Evolutionary conservation across 2,797 vertebrate species (phyloP).

Genomic region (Nothura maculosa): DNA sequence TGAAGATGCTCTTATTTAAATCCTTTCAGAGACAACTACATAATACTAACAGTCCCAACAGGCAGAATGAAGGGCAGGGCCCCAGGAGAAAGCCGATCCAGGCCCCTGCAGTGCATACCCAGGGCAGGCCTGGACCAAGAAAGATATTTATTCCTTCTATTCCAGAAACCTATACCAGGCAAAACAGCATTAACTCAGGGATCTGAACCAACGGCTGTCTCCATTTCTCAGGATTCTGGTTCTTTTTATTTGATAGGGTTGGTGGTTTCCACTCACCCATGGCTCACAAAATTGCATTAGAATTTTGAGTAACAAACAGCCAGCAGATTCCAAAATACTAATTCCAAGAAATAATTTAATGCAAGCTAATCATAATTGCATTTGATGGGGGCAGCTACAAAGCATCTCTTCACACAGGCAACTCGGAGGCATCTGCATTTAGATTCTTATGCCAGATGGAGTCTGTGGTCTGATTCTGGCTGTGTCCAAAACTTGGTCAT

Average conservation of each 20-base stretch:
- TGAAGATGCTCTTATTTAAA: background rate
- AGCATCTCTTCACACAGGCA: background rate
- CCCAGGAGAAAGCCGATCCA: background rate
- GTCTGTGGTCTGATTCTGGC: background rate
- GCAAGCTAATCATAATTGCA: background rate
- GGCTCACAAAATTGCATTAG: background rate
- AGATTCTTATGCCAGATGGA: background rate
- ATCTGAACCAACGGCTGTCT: background rate
- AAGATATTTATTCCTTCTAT: background rate
- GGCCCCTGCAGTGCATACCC: fast-evolving
- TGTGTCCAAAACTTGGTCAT: background rate
- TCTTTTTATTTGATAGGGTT: background rate
- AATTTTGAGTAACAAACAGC: background rate
- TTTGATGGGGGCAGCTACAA: background rate
- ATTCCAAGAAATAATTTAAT: background rate
- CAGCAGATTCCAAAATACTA: background rate
- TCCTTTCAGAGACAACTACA: background rate
- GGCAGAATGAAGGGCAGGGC: background rate
- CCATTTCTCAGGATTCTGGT: background rate
- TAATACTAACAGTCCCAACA: background rate
- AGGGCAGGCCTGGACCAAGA: background rate
- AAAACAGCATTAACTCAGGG: background rate
- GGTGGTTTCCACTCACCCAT: background rate
- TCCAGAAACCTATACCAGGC: background rate
- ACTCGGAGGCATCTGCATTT: background rate